These are phyloP conservation scores for Cydia pomonella DNA, from an alignment of 1,140 invertebrate genomes.

Conservation along the genomic window DNA sequence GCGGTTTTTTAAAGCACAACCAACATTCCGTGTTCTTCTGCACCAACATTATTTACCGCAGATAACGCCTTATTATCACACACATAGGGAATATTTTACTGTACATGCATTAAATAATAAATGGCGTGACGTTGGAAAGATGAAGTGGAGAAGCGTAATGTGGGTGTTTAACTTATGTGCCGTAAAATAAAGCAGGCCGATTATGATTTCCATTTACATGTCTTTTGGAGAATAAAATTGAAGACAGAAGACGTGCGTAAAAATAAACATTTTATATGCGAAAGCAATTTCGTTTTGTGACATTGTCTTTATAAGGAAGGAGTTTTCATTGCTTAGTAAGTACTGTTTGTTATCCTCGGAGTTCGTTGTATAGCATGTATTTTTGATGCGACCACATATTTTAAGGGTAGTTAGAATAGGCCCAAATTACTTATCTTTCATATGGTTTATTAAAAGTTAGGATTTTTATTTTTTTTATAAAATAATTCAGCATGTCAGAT, in stretches of 20 bases:
- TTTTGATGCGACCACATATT: too few relatives aligned
- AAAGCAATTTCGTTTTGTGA: slow-evolving; percentile 7
- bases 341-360: neutral
- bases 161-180: slow-evolving; percentile 62
- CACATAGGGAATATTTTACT: slow-evolving; percentile 17
- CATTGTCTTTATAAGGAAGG: neutral
- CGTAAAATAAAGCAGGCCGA: slow-evolving; percentile 46
- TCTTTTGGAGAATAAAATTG: slow-evolving; percentile 17
- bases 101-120: slow-evolving; percentile 31
- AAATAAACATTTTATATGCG: slow-evolving; percentile 17
- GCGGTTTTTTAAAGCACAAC: slow-evolving; percentile 71
- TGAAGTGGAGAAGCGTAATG: slow-evolving; percentile 58
- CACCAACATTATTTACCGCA: slow-evolving; percentile 32
- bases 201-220: slow-evolving; percentile 31
- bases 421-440: too few relatives aligned
- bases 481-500: too few relatives aligned
- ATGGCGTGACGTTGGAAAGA: slow-evolving; percentile 47
- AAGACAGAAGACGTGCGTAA: slow-evolving; percentile 13
- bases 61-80: slow-evolving; percentile 22
- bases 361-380: too few relatives aligned
- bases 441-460: too few relatives aligned
- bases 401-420: too few relatives aligned
- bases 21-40: slow-evolving; percentile 47
- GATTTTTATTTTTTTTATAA: too few relatives aligned
- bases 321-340: neutral